Evolutionary conservation across 2,113 vertebrate species (phyloP), one percentile per base, ranked within the genome.

Genomic region (Aspidoscelis tigris): DNA sequence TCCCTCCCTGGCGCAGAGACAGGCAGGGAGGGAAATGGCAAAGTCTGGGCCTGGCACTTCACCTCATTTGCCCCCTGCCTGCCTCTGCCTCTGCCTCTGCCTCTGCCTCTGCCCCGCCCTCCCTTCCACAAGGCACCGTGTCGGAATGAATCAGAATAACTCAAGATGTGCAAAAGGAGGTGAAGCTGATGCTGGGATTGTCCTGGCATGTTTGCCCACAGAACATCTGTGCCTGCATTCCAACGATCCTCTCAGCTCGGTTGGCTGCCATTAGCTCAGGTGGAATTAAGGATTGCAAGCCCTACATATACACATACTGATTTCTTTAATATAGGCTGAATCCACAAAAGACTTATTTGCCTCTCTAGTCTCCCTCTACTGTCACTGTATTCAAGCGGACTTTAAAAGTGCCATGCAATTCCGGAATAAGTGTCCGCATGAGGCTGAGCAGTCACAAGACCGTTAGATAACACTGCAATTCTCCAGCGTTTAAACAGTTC

Each of bases 221-320:
- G 83, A 91, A 91, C 88, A 91, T 88, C 92, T 92, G 89, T 86
- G 88, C 68, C 64, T 47, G 73, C 89, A 70, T 86, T 72, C 50
- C 39, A 20, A 73, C 55, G 1, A 3, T 61, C 7, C 41, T 64
- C 76, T 80, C 68, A 69, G 44, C 70, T 68, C 78, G 58, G n/a
- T 39, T 44, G 4, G 83, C 87, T 84, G 65, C 83, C 20, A 58
- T 79, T 7, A 18, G 7, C 55, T 22, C 82, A 80, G 1, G 2
- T 73, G 43, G 68, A 81, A 78, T 44, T 20, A 70, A 70, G 65
- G 80, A 0, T 0, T 39, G 8, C 41, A 33, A 33, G 33, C 33
- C 33, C 33, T 1, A 33, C 33, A 33, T 33, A 33, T 33, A 33
- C 33, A 33, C 33, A 33, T 33, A 33, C 33, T 33, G 33, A 33